Conservation (phyloP, 2,113 vertebrate species). For the Vicugna pacos region DNA sequence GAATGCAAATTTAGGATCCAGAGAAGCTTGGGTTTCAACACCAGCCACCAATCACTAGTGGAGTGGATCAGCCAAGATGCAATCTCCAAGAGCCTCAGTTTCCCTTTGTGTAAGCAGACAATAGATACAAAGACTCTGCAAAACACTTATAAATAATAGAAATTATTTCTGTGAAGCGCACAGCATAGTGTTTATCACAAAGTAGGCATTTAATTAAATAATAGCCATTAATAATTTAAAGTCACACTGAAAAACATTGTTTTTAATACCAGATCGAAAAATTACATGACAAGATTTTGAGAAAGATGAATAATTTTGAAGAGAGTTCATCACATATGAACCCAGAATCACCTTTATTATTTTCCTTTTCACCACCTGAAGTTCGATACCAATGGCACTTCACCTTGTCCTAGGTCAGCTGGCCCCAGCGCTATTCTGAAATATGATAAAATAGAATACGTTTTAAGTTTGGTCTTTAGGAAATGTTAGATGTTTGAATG, state of each 20-base stretch:
- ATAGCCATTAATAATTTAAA: conserved; percentile 16
- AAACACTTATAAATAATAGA: background rate
- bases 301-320: background rate
- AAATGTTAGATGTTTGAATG: conserved; percentile 37
- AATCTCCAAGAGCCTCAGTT: background rate
- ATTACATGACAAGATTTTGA: background rate
- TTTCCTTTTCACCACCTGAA: background rate
- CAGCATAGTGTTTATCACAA: background rate
- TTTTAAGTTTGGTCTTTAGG: background rate
- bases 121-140: background rate
- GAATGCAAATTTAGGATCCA: background rate
- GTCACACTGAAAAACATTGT: background rate
- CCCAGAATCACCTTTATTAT: background rate
- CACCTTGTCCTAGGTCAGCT: background rate
- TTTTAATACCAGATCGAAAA: conserved; percentile 2
- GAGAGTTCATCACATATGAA: background rate
- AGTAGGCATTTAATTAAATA: background rate
- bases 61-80: background rate
- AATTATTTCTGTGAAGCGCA: background rate
- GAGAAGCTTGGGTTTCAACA: background rate
- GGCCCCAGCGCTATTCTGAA: background rate
- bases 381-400: background rate
- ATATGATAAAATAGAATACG: background rate
- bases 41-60: too few species aligned
- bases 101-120: background rate